These are phyloP conservation scores for Lasioglossum calceatum DNA, from an alignment of 2,888 invertebrate genomes.

Conservation along the genomic window DNA sequence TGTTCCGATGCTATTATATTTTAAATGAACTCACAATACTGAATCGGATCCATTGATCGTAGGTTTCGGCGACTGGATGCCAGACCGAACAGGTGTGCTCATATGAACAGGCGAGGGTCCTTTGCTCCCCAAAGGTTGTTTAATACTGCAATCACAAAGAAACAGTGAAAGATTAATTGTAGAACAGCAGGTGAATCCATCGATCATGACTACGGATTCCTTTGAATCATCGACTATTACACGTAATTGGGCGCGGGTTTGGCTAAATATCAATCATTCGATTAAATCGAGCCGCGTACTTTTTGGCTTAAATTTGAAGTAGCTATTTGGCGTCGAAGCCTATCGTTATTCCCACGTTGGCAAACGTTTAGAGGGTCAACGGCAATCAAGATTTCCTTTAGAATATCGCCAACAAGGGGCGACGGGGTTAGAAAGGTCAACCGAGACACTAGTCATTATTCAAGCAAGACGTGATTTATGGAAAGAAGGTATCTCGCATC, in stretches of 20 bases:
- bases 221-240: slow-evolving; percentile 5
- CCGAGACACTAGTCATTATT: slow-evolving; percentile 61
- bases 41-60: slow-evolving; percentile 81
- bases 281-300: slow-evolving; percentile 2
- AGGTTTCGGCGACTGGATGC: slow-evolving; percentile 82
- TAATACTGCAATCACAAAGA: slow-evolving; percentile 75
- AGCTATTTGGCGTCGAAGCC: slow-evolving; percentile 26
- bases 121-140: slow-evolving; percentile 80
- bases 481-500: slow-evolving; percentile 55
- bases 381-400: slow-evolving; percentile 50
- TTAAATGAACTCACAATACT: slow-evolving; percentile 73
- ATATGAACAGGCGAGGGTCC: slow-evolving; percentile 82
- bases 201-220: neutral
- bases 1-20: neutral
- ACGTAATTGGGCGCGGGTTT: neutral
- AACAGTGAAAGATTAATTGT: slow-evolving; percentile 19
- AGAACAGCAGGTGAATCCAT: neutral
- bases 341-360: slow-evolving; percentile 30
- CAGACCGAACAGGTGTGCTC: slow-evolving; percentile 79
- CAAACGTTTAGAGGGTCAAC: slow-evolving; percentile 39
- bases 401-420: slow-evolving; percentile 33
- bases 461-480: slow-evolving; percentile 72
- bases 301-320: slow-evolving; percentile 15
- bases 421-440: slow-evolving; percentile 48
- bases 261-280: neutral